Base-by-base conservation (phyloP, 2,113 vertebrate genomes). In the Thalassoma bifasciatum region DNA sequence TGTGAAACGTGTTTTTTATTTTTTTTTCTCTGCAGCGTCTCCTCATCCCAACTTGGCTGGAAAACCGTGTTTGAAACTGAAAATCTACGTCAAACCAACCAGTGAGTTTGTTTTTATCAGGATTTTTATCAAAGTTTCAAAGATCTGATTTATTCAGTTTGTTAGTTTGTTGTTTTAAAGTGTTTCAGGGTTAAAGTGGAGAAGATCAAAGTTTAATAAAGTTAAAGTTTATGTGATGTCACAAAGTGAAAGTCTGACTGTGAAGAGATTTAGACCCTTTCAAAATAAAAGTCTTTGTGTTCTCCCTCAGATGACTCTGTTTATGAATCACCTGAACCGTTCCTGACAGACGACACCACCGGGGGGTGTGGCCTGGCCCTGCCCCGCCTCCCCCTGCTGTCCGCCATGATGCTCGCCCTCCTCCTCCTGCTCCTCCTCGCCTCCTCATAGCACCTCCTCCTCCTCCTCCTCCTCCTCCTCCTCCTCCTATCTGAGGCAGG, bases 311-410 rank as follows among this genome's bases (percentile, higher is more conserved):
- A 98, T 14, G 97, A 98, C 93, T 97, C 95, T 0, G 92, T 98
- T 40, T 98, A 98, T 11, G 97, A 99, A 84, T 96, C 97, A 30
- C 96, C 97, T 0, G 97, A 98, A 88, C 97, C 97, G 7, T 97
- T 99, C 88, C 96, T 98, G 93, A 99, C 97, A 51, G 97, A 97
- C 78, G 96, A 99, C 92, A 96, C 94, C 90, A 96, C 95, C 1
- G 96, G 95, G 5, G 88, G 95, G 83, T 90, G 94, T 87, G 75
- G 85, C 64, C 68, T 92, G n/a, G 57, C 79, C 22, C 53, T 69
- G 37, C 88, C 93, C 11, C 73, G 70, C 66, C 67, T 83, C 73
- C 66, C 73, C 38, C 71, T 86, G 66, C 73, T 87, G 10, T 50
- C 87, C 46, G 51, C 85, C 37, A 58, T 79, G 53, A 77, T 91